A percentile compares a stretch with the other conserved stretches of the same genome.
phyloP scores from a whole-genome alignment of 1,140 invertebrate genomes.

The Heliconius nattereri region DNA sequence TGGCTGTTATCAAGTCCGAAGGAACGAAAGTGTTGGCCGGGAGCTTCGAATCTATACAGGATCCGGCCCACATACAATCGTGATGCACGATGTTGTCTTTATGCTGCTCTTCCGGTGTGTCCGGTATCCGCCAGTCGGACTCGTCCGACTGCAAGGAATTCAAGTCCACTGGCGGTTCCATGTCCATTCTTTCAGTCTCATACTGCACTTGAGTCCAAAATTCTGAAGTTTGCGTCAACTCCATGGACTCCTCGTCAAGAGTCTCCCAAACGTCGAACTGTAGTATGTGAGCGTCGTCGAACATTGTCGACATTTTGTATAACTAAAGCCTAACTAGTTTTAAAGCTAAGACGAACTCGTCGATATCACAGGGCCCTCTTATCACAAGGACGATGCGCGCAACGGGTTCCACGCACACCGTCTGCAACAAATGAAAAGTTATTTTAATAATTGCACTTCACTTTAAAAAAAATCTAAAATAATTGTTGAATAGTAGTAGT shows the following conservation, averaged over 20 bases:
- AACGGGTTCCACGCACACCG: slow-evolving; percentile 75
- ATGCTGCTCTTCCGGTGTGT: slow-evolving; percentile 61
- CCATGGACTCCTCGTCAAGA: slow-evolving; percentile 64
- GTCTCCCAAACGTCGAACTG: slow-evolving; percentile 70
- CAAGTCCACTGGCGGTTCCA: slow-evolving; percentile 56
- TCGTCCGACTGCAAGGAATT: slow-evolving; percentile 61
- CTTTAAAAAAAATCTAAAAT: slow-evolving; percentile 30
- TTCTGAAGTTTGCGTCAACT: slow-evolving; percentile 67
- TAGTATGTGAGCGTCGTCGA: slow-evolving; percentile 54
- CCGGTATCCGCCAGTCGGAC: slow-evolving; percentile 62
- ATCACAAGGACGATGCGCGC: slow-evolving; percentile 79
- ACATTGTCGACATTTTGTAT: slow-evolving; percentile 65
- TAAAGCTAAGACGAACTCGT: slow-evolving; percentile 80
- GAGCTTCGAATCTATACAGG: slow-evolving; percentile 67
- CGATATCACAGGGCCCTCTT: slow-evolving; percentile 79
- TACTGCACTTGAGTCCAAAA: slow-evolving; percentile 72
- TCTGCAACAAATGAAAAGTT: slow-evolving; percentile 73
- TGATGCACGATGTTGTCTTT: slow-evolving; percentile 75
- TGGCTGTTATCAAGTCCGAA: slow-evolving; percentile 54
- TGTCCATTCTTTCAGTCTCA: slow-evolving; percentile 65
- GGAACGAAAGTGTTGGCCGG: slow-evolving; percentile 67
- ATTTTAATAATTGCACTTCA: slow-evolving; percentile 35
- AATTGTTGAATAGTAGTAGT: neutral
- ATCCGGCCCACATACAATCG: slow-evolving; percentile 80
- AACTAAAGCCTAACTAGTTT: slow-evolving; percentile 76